Evolutionary conservation across 2,888 invertebrate species (phyloP), one percentile per base, ranked within the genome.

Genomic region (Mimumesa dahlbomi): DNA sequence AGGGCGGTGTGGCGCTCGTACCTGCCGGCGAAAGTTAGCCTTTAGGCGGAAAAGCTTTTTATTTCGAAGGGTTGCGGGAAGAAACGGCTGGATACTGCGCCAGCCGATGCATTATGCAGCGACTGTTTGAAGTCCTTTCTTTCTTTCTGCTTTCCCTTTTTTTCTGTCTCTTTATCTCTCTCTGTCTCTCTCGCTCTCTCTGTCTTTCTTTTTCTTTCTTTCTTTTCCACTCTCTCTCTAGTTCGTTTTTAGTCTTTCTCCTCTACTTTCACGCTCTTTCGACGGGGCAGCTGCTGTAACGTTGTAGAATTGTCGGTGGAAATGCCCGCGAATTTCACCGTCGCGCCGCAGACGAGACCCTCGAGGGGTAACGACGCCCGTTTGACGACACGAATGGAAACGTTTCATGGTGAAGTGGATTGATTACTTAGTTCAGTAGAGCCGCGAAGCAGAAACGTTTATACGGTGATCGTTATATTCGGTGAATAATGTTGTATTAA

Each of bases 91-190:
- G 62, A 70, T 58, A 73, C 65, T 45, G 50, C 64, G 68, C 48
- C 71, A 66, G 66, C 81, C 78, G 79, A 82, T 85, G 86, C 87
- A 87, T 87, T 87, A 87, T 87, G 86, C 85, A 86, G 70, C 75
- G 80, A 73, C 81, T 83, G 86, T 87, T 87, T 87, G 86, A 86
- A 87, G 87, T 87, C 78, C 77, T 82, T 79, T 76, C 84, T 79
- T 72, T 64, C 61, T 59, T 70, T 66, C 45, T 40, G 38, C 18
- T 40, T 31, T 21, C 14, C 46, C 43, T 49, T 40, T 5, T 16
- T 56, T 29, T 50, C 31, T 16, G 13, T 16, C 43, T 46, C 52
- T 66, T 40, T 58, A 19, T 48, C 18, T 21, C n/a, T 14, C 54
- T 36, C 14, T n/a, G n/a, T 49, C 49, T 34, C 25, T 22, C n/a